Evolutionary conservation across 2,113 vertebrate genomes (phyloP), one percentile per base, ranked within the genome.

Genomic region (Seriola dumerili): DNA sequence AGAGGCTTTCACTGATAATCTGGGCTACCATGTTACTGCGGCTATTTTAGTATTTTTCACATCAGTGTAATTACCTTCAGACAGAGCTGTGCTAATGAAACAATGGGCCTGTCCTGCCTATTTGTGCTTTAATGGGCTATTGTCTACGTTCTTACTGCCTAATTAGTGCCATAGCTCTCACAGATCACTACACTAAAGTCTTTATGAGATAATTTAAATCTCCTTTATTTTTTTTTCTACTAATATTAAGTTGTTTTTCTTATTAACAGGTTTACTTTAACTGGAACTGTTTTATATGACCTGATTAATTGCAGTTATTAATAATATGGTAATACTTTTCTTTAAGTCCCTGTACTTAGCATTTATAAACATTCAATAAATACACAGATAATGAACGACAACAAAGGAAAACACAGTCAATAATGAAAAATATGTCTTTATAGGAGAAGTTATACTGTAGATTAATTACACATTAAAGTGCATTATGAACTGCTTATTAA

Each of bases 51-150:
- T 88, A 76, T 44, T 66, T 85, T 88, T 86, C 85, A 89, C 87
- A 93, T 94, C 91, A 94, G 82, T 86, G 91, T 95, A 95, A 95
- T 95, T 95, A 95, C 76, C 90, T 92, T 88, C 88, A 80, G 81
- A 83, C 73, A 84, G 85, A 88, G 87, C 63, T 77, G 73, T 85
- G 85, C 83, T 93, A 90, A 94, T 94, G 94, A 92, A 95, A 93
- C 92, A 92, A 92, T 92, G 84, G 81, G 85, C 81, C 88, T 84
- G 87, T 93, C 90, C 90, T 88, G 87, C 80, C 81, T 91, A 66
- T 92, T 88, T 91, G 83, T 81, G 88, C 90, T 89, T 89, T 92
- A 94, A 94, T 91, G 86, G 85, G 77, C 85, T 72, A 93, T 94
- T 94, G 92, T 94, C 91, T 93, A 21, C 65, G 50, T 69, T 80